Percentiles rank a stretch among this genome's conserved stretches.
Evolutionary conservation across 2,113 vertebrate genomes (phyloP).

Genomic region (Oreotragus oreotragus): DNA sequence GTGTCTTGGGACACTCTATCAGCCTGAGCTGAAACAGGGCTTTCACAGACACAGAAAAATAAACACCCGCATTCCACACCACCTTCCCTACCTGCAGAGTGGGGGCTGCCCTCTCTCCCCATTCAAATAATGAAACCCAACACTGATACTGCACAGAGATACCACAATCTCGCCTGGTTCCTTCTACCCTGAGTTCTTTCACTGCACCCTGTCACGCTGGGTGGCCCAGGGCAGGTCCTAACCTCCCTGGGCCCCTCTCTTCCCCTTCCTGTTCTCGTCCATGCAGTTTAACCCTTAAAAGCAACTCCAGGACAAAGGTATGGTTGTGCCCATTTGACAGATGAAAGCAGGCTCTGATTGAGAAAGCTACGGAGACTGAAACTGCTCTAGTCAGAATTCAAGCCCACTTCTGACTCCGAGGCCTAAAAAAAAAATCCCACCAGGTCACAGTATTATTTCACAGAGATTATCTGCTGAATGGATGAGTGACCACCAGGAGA

Average conservation of each 20-base stretch:
- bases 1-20: background rate
- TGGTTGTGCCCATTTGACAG: background rate
- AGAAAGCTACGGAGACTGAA: background rate
- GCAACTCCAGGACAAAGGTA: background rate
- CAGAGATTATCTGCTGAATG: background rate
- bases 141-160: slow-evolving; percentile 59
- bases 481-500: background rate
- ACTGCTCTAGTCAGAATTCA: background rate
- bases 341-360: background rate
- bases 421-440: background rate
- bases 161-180: slow-evolving; percentile 19
- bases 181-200: slow-evolving; percentile 25
- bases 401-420: background rate
- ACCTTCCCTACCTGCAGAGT: slow-evolving; percentile 61
- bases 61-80: slow-evolving; percentile 66
- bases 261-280: background rate
- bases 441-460: background rate
- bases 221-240: slow-evolving; percentile 56
- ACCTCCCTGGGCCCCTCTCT: background rate
- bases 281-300: slow-evolving; percentile 41
- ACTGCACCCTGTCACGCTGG: slow-evolving; percentile 36
- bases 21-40: slow-evolving; percentile 47
- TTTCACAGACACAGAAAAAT: slow-evolving; percentile 64
- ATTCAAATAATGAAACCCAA: slow-evolving; percentile 70
- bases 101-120: slow-evolving; percentile 52